Evolutionary conservation across 2,113 vertebrate genomes (phyloP).

Genomic region (Macquaria ambigua): DNA sequence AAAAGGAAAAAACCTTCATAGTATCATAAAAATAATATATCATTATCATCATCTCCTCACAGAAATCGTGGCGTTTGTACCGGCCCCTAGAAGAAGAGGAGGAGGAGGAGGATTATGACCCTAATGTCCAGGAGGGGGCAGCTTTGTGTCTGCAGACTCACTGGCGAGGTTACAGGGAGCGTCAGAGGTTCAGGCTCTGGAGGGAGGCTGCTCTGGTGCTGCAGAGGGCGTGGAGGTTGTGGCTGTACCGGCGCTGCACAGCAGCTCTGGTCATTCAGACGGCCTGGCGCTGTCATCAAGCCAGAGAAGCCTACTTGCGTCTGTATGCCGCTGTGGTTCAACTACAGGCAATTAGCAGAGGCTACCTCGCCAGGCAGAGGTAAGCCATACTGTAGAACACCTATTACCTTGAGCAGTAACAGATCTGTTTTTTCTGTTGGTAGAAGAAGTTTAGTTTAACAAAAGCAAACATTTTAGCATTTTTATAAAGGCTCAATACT

Average conservation of each 20-base stretch:
- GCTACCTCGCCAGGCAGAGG: constrained; percentile 89
- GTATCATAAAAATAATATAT: not conserved
- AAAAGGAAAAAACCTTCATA: not conserved
- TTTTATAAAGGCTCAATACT: not conserved
- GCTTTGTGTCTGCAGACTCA: constrained; percentile 88
- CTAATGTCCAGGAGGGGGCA: constrained; percentile 78
- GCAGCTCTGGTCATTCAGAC: constrained; percentile 91
- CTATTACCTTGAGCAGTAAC: not conserved
- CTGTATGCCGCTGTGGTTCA: constrained; percentile 79
- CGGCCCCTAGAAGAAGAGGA: constrained; percentile 56
- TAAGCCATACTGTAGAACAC: constrained; percentile 68
- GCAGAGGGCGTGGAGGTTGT: constrained; percentile 90
- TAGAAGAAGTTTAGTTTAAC: not conserved
- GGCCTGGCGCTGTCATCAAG: constrained; percentile 88
- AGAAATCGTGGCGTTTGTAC: constrained; percentile 91
- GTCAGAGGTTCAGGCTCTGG: constrained; percentile 85
- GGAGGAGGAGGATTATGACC: constrained; percentile 68
- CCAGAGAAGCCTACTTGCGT: constrained; percentile 77
- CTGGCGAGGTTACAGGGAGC: constrained; percentile 89
- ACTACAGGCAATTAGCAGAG: constrained; percentile 88
- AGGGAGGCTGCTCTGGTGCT: constrained; percentile 86
- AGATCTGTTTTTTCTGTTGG: not conserved
- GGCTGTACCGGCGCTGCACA: constrained; percentile 62
- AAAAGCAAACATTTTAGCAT: not conserved
- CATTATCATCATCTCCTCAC: not conserved